These are phyloP conservation scores for Chironex yamaguchii DNA, from an alignment of 30 jellyfish, hydroid and myxozoan genomes.

Conservation along the genomic window DNA sequence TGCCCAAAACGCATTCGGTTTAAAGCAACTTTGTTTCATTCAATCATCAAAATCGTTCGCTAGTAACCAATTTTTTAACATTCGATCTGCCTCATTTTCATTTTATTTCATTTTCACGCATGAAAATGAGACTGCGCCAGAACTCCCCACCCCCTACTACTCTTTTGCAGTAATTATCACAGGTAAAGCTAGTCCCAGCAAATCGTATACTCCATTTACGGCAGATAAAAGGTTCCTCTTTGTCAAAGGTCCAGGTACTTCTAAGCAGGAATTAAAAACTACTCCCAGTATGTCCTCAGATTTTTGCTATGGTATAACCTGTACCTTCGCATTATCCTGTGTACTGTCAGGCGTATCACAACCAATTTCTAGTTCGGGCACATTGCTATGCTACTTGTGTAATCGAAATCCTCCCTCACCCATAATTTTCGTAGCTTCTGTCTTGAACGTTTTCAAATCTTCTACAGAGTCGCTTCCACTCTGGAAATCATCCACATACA, in stretches of 20 bases:
- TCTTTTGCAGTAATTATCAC: background rate
- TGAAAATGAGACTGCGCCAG: background rate
- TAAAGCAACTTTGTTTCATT: no score
- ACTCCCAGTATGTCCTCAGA: no score
- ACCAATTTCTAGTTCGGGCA: background rate
- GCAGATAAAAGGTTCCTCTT: background rate
- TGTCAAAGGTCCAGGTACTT: no score
- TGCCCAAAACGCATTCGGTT: no score
- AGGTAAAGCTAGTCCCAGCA: background rate
- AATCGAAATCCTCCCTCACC: constrained; percentile 45
- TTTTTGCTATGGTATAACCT: background rate
- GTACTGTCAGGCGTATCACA: background rate
- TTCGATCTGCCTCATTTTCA: no score
- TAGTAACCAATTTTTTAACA: no score
- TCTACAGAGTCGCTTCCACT: constrained; percentile 39
- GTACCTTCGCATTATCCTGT: background rate
- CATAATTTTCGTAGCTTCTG: constrained; percentile 49
- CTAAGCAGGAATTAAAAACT: no score
- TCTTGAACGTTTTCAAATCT: constrained; percentile 45
- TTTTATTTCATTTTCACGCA: no score
- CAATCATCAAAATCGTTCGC: no score
- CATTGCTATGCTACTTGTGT: background rate
- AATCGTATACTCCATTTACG: background rate
- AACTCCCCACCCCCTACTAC: no score
- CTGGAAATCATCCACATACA: constrained; percentile 69